These are phyloP conservation scores for Mesochorus sp. DNA, from an alignment of 2,888 invertebrate species.

Conservation along the genomic window DNA sequence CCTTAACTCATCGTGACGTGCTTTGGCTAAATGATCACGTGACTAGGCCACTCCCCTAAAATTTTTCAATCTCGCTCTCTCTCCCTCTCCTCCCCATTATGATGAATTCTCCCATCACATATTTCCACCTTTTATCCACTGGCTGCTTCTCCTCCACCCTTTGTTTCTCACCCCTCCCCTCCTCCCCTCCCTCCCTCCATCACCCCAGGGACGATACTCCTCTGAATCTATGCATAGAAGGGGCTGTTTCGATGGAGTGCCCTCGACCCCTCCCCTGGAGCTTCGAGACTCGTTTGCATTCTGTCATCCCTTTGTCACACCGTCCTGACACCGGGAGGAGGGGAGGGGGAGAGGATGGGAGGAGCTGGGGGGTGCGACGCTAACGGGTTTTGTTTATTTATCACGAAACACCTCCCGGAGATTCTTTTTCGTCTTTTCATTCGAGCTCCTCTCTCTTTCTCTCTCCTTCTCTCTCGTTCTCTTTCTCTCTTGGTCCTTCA, in stretches of 20 bases:
- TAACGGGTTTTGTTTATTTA: too few relatives aligned
- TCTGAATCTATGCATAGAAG: too few relatives aligned
- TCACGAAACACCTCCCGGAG: conserved; percentile 21
- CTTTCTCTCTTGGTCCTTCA: background rate
- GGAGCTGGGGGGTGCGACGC: too few relatives aligned
- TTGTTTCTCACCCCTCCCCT: background rate
- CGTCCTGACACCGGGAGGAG: too few relatives aligned
- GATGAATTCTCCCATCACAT: background rate
- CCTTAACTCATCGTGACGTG: background rate
- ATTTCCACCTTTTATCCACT: background rate
- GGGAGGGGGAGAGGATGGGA: too few relatives aligned
- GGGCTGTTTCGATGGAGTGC: too few relatives aligned
- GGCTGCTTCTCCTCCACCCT: background rate
- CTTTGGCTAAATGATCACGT: conserved; percentile 3
- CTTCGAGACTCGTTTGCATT: too few relatives aligned
- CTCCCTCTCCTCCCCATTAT: background rate
- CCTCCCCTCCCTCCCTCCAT: background rate
- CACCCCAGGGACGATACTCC: too few relatives aligned
- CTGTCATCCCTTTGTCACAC: too few relatives aligned
- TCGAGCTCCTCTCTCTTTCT: background rate
- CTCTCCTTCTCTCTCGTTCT: conserved; percentile 10
- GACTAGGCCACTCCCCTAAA: conserved; percentile 2
- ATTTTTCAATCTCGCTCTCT: conserved; percentile 51
- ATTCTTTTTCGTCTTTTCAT: background rate
- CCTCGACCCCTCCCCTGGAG: too few relatives aligned